Evolutionary conservation across 2,113 vertebrate genomes (phyloP).

Genomic region (Misgurnus anguillicaudatus): DNA sequence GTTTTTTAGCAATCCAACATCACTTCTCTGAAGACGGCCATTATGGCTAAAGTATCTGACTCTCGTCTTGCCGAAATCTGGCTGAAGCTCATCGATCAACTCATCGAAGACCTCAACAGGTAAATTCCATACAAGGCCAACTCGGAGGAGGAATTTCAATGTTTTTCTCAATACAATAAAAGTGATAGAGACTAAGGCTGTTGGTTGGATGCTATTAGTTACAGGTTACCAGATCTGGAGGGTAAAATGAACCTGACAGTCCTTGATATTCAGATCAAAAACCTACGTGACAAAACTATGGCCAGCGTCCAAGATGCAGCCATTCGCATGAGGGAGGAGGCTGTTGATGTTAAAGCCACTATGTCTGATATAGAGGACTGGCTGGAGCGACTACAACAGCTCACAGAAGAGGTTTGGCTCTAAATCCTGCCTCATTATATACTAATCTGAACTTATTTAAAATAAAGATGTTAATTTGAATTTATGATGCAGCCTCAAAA

Average conservation of each 20-base stretch:
- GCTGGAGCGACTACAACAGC: constrained; percentile 84
- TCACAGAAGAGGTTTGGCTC: constrained; percentile 85
- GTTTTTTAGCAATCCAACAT: constrained; percentile 84
- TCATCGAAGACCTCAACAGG: constrained; percentile 84
- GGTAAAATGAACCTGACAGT: constrained; percentile 84
- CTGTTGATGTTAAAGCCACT: constrained; percentile 81
- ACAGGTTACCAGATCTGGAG: constrained; percentile 80
- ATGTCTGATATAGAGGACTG: constrained; percentile 90
- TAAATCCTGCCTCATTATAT: not conserved
- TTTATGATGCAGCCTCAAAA: constrained; percentile 84
- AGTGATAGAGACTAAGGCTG: not conserved
- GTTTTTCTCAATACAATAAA: not conserved
- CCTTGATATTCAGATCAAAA: constrained; percentile 90
- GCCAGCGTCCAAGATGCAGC: constrained; percentile 79
- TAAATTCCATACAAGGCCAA: constrained; percentile 49
- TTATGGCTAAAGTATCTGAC: constrained; percentile 82
- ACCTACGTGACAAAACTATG: constrained; percentile 80
- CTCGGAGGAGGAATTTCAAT: no score
- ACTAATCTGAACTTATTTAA: not conserved
- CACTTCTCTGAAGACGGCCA: constrained; percentile 82
- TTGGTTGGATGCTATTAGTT: constrained; percentile 64
- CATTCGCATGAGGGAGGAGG: constrained; percentile 77
- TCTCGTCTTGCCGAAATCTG: constrained; percentile 80
- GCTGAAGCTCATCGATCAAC: constrained; percentile 87
- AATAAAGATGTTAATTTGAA: not conserved